Base-by-base conservation (phyloP, 2,797 vertebrate genomes). In the Petrocephalus schoutedeni region DNA sequence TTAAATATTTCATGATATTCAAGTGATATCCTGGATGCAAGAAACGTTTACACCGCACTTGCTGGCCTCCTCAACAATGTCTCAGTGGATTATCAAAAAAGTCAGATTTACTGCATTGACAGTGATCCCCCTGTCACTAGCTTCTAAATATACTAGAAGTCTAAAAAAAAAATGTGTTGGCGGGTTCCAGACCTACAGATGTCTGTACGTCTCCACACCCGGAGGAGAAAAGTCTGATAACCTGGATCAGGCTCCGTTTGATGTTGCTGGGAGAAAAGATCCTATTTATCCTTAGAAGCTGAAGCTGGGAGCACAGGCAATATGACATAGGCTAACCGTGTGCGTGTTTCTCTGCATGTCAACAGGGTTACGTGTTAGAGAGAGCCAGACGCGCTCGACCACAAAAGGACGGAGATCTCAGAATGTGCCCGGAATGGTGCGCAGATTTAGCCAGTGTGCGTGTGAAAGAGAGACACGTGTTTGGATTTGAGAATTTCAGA, bases 151-250 rank as follows among this genome's bases (percentile, higher is more conserved):
- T 77, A 77, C 41, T 12, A 77, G 45, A 77, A 45, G 36, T 77
- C 71, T 77, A 45, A 77, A 77, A 41, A 57, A 57, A 77, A 74
- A 77, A 71, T 71, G 64, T 77, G 41, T 77, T 45, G 71, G 71
- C 19, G 71, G 45, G 14, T 45, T n/a, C 3, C 19, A 45, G 16
- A 36, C 16, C 64, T 32, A 71, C 64, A 36, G 64, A 71, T 32
- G 64, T 16, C 64, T 71, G 64, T 36, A 16, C 64, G 28, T 36
- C 64, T 71, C 64, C 64, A 36, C 64, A 36, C 64, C 28, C 64
- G 10, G 14, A 71, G 64, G 64, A 71, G 64, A 71, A 32, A 71
- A 16, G 64, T 71, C 64, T 71, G 64, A 71, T 71, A 71, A 16
- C 64, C 64, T 71, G 64, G 28, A 71, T 36, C 64, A 77, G 36